phyloP scores from a whole-genome alignment of 2,113 vertebrate genomes.

The Halcyon senegalensis region DNA sequence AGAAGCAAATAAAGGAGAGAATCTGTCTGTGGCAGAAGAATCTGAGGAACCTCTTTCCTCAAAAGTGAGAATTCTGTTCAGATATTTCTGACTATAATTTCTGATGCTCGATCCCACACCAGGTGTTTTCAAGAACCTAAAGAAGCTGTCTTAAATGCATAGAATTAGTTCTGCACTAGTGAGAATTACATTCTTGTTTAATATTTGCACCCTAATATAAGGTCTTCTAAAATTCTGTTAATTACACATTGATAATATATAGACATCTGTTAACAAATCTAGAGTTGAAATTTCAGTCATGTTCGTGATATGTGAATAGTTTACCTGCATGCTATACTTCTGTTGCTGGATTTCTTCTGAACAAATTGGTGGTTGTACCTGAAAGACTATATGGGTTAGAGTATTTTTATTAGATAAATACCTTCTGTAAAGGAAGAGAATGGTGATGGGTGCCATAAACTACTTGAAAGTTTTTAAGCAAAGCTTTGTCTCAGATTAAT shows the following conservation, averaged over 20 bases:
- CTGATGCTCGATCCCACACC: not conserved
- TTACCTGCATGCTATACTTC: not conserved
- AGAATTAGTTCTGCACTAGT: not conserved
- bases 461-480: not conserved
- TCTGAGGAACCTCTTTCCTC: not conserved
- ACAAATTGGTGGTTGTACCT: not conserved
- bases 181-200: not conserved
- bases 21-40: not conserved
- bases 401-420: not conserved
- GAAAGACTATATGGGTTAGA: not conserved
- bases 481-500: not conserved
- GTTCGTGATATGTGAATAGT: not conserved
- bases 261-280: not conserved
- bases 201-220: not conserved
- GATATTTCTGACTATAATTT: not conserved
- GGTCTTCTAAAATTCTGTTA: not conserved
- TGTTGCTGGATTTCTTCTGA: not conserved
- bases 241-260: not conserved
- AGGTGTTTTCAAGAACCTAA: not conserved
- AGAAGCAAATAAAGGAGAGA: not conserved
- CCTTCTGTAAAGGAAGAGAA: not conserved
- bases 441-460: not conserved
- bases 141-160: not conserved
- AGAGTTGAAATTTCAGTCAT: not conserved
- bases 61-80: slow-evolving; percentile 61